phyloP scores from a whole-genome alignment of 2,888 invertebrate species.

The Caradrina kadenii region DNA sequence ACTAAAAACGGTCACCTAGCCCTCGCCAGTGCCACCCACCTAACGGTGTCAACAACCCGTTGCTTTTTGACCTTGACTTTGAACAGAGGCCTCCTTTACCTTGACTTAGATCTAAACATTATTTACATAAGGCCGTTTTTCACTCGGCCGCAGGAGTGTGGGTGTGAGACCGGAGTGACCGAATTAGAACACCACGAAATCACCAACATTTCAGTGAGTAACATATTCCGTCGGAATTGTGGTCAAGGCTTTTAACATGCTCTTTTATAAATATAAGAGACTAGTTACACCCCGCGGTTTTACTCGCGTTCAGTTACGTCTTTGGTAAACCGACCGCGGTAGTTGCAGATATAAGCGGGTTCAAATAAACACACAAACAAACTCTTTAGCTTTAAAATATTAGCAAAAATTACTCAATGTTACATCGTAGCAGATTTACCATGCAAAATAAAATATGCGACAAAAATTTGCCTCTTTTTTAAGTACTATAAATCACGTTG shows the following conservation, averaged over 20 bases:
- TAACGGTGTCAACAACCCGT: conserved; percentile 5
- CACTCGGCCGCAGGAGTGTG: neutral
- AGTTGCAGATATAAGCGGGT: too few relatives aligned
- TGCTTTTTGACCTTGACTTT: conserved; percentile 17
- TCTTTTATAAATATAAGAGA: neutral
- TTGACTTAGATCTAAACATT: neutral
- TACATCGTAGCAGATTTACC: neutral
- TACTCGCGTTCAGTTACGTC: too few relatives aligned
- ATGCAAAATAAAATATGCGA: neutral
- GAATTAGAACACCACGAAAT: neutral
- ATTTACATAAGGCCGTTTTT: neutral
- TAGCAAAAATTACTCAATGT: neutral
- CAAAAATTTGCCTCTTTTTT: neutral
- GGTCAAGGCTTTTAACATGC: conserved; percentile 3
- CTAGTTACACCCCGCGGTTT: too few relatives aligned
- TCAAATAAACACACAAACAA: too few relatives aligned
- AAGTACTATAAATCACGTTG: neutral
- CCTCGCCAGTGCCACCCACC: neutral
- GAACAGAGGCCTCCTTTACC: neutral
- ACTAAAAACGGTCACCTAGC: neutral
- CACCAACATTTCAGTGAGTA: too few relatives aligned
- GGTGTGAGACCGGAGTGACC: neutral
- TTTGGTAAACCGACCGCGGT: too few relatives aligned
- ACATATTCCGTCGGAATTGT: neutral
- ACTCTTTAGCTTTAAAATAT: too few relatives aligned